A percentile compares a stretch with the other conserved stretches of the same genome.
phyloP scores from a whole-genome alignment of 2,113 vertebrate species.

The Calypte anna region DNA sequence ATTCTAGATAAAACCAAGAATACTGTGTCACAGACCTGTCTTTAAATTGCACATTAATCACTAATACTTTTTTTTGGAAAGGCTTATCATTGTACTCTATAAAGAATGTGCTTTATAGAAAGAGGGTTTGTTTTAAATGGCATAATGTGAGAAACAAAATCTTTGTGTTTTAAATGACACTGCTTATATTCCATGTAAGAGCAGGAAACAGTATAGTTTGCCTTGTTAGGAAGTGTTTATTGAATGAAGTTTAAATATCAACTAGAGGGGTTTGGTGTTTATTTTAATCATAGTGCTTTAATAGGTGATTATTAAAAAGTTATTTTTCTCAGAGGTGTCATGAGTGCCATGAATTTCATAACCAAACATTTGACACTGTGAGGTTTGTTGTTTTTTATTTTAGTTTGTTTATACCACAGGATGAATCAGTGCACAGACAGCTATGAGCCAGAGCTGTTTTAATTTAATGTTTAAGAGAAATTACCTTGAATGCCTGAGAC shows the following conservation, averaged over 20 bases:
- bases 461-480: neutral
- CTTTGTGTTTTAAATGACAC: neutral
- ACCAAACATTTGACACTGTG: neutral
- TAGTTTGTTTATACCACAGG: accelerated
- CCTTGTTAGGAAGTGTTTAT: slow-evolving; percentile 29
- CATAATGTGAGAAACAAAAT: slow-evolving; percentile 26
- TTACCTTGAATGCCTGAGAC: neutral
- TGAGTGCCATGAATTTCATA: neutral
- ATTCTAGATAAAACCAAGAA: neutral
- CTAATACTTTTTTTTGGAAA: slow-evolving; percentile 32
- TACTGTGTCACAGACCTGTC: neutral
- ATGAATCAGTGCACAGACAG: neutral
- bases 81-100: neutral
- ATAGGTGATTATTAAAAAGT: slow-evolving; percentile 12
- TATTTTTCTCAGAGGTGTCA: neutral
- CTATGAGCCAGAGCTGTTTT: neutral
- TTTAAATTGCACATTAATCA: neutral
- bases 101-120: slow-evolving; percentile 12
- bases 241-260: slow-evolving; percentile 52
- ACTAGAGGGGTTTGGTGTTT: neutral
- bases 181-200: neutral
- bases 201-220: slow-evolving; percentile 7
- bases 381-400: neutral
- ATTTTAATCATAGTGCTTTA: slow-evolving; percentile 11
- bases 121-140: slow-evolving; percentile 44